Base-by-base conservation (phyloP, 1,140 invertebrate species). In the Pseudomyrmex pallidus region DNA sequence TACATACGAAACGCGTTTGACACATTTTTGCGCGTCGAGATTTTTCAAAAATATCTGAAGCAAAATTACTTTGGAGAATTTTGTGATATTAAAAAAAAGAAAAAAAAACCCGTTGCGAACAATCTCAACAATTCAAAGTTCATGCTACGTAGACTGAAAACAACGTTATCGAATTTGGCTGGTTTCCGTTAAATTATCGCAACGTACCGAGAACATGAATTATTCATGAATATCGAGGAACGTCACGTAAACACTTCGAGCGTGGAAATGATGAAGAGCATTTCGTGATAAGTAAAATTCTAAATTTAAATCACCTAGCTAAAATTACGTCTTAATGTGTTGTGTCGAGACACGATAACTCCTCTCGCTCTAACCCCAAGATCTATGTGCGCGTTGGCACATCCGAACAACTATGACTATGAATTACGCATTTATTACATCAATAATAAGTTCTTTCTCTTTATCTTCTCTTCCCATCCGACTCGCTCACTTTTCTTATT, bases 271-370 rank as follows among this genome's bases (percentile, higher is more conserved):
- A 78, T 46, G 48, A 78, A 66, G 22, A 22, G 9, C 35, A 52
- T 57, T 68, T 17, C 52, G 10, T 25, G 35, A 78, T 78, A 78
- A 64, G 48, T 67, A n/a, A 57, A 44, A 20, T 46, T 54, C 48
- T 10, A 15, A 35, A 35, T 35, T 35, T 44, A 62, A 25, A 20
- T 57, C 35, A 22, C 8, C 8, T n/a, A n/a, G 56, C 4, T n/a
- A 50, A 66, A 68, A 68, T 68, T 68, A 22, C 17, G 10, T 61
- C 2, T 12, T 20, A 20, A 68, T 48, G 35, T 68, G 35, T 35
- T 35, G 4, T 15, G 20, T 48, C 9, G 52, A 68, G 35, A 46
- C n/a, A 13, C 17, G 9, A 25, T 57, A 7, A 68, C 46, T 25
- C 46, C 56, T 35, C 22, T 35, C 22, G 46, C 44, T 35, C 44